phyloP scores from a whole-genome alignment of 2,888 invertebrate species.

The Lithophane leautieri region DNA sequence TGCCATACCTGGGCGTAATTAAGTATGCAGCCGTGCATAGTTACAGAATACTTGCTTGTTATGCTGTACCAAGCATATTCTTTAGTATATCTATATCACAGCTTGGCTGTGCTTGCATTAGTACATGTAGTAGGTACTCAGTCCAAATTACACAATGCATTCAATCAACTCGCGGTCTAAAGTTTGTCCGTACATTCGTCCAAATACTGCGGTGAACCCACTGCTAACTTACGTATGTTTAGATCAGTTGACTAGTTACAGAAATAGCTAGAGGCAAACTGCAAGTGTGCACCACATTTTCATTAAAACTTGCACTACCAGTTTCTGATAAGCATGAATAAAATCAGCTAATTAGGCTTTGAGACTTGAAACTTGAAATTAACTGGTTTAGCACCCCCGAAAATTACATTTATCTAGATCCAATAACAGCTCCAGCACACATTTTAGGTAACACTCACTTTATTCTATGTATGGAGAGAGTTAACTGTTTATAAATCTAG shows the following conservation, averaged over 20 bases:
- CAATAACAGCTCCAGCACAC: background rate
- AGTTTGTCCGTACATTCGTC: slow-evolving; percentile 8
- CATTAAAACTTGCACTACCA: slow-evolving; percentile 1
- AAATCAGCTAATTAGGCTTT: background rate
- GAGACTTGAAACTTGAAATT: background rate
- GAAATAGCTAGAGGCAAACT: background rate
- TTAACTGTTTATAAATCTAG: background rate
- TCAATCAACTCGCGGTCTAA: slow-evolving; percentile 33
- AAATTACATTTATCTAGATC: slow-evolving; percentile 10
- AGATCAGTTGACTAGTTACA: background rate
- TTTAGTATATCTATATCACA: background rate
- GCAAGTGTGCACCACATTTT: background rate
- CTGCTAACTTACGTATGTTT: slow-evolving; percentile 6
- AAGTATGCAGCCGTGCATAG: background rate
- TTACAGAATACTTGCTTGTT: background rate
- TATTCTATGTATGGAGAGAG: background rate
- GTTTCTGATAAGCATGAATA: slow-evolving; percentile 5
- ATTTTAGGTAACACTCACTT: background rate
- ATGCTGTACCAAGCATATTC: background rate
- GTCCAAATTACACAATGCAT: slow-evolving; percentile 9
- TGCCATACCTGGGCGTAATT: background rate
- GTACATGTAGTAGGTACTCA: background rate
- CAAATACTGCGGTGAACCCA: slow-evolving; percentile 1
- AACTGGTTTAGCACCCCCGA: background rate
- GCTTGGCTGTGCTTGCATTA: background rate